Percentiles rank a stretch among this genome's conserved stretches.
Conservation (phyloP, 2,888 invertebrate species). For the Diarsia dahlii region DNA sequence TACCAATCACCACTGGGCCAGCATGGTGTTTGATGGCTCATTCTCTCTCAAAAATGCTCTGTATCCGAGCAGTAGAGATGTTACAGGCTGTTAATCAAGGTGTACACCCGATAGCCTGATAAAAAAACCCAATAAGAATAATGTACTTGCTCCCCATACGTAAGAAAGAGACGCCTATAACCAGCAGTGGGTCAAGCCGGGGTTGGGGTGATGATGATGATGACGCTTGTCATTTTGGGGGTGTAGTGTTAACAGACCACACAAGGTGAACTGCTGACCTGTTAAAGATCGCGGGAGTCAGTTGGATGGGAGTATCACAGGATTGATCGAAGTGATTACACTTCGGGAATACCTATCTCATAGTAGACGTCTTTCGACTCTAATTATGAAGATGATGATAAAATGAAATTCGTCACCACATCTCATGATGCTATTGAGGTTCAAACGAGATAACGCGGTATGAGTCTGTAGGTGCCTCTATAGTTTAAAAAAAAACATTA, state of each 20-base stretch:
- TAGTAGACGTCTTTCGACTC: not conserved
- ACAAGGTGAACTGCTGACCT: not conserved
- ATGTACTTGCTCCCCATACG: not conserved
- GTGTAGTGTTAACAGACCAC: not conserved
- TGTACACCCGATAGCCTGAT: not conserved
- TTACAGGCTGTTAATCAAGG: not conserved
- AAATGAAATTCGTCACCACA: not conserved
- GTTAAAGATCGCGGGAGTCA: not conserved
- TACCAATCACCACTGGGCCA: not conserved
- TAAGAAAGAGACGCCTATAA: not conserved
- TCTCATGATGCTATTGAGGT: not conserved
- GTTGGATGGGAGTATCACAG: not conserved
- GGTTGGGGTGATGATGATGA: too few species aligned
- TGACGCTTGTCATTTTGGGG: not conserved
- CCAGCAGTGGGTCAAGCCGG: too few species aligned
- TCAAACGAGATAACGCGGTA: not conserved
- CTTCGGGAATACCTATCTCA: not conserved
- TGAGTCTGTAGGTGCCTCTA: not conserved
- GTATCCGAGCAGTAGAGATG: not conserved
- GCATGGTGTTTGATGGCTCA: not conserved
- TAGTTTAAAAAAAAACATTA: not conserved
- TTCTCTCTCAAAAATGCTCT: not conserved
- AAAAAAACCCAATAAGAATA: not conserved
- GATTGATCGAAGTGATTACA: not conserved
- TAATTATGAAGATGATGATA: not conserved